Evolutionary conservation across 2,797 vertebrate species (phyloP).

Genomic region (Sebastes iracundus): DNA sequence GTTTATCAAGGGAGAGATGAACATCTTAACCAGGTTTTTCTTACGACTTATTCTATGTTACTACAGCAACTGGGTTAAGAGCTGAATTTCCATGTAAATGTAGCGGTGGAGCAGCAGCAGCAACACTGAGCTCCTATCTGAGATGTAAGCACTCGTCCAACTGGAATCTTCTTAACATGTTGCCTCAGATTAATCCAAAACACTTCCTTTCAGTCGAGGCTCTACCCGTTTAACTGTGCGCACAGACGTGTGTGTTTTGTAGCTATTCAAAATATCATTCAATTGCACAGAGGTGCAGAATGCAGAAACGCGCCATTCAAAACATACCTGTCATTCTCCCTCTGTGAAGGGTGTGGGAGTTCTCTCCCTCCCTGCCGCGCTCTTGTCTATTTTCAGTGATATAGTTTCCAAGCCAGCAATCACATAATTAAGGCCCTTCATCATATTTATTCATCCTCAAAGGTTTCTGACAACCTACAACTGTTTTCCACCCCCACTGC

Average conservation of each 20-base stretch:
- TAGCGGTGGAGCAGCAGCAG: not conserved
- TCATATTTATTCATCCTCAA: slow-evolving; percentile 80
- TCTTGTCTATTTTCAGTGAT: slow-evolving; percentile 81
- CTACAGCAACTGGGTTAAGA: slow-evolving; percentile 1
- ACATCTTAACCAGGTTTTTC: not conserved
- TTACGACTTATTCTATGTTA: not conserved
- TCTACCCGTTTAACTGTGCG: not conserved
- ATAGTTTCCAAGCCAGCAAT: slow-evolving; percentile 78
- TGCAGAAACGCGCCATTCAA: slow-evolving; percentile 34
- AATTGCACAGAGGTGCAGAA: slow-evolving; percentile 43
- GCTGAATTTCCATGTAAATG: slow-evolving; percentile 1
- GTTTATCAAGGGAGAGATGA: slow-evolving; percentile 14
- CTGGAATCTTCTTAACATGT: slow-evolving; percentile 4
- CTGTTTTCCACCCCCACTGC: slow-evolving; percentile 73
- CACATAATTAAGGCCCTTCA: slow-evolving; percentile 80
- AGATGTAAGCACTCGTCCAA: not conserved
- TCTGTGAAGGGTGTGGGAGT: slow-evolving; percentile 73
- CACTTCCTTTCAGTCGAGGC: not conserved
- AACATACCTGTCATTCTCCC: slow-evolving; percentile 72
- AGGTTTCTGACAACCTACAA: slow-evolving; percentile 79
- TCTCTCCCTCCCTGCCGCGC: slow-evolving; percentile 65
- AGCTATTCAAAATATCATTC: slow-evolving; percentile 44
- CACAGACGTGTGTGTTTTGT: slow-evolving; percentile 6
- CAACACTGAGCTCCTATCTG: slow-evolving; percentile 1
- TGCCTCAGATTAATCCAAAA: slow-evolving; percentile 16